Evolutionary conservation across 2,888 invertebrate species (phyloP).

Genomic region (Xanthia togata): DNA sequence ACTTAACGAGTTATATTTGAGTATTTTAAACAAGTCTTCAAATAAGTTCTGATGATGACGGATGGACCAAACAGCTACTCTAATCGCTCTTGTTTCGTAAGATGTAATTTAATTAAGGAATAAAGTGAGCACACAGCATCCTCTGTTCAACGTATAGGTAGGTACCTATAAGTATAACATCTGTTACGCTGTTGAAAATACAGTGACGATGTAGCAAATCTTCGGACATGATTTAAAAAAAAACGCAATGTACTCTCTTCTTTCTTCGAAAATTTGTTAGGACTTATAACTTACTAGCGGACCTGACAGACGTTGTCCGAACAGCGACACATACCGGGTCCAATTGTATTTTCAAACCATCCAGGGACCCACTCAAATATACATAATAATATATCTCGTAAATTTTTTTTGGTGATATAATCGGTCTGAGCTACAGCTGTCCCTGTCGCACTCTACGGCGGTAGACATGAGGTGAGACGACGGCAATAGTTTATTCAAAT

Average conservation of each 20-base stretch:
- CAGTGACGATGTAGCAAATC: neutral
- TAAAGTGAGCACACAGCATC: neutral
- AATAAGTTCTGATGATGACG: constrained; percentile 20
- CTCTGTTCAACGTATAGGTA: neutral
- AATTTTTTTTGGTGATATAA: too few relatives aligned
- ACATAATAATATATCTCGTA: too few relatives aligned
- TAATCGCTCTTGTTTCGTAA: constrained; percentile 25
- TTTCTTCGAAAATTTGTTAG: neutral
- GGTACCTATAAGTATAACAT: too few relatives aligned
- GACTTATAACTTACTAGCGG: neutral
- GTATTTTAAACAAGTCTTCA: constrained; percentile 7
- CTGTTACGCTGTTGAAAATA: neutral
- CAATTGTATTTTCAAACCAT: too few relatives aligned
- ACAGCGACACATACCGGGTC: too few relatives aligned
- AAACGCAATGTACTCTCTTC: neutral
- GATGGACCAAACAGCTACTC: constrained; percentile 16
- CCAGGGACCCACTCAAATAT: too few relatives aligned
- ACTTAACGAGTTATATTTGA: constrained; percentile 2
- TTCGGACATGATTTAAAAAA: neutral
- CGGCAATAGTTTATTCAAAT: too few relatives aligned
- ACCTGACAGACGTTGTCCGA: too few relatives aligned
- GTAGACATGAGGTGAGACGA: too few relatives aligned
- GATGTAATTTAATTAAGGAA: constrained; percentile 18
- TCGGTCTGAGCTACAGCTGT: too few relatives aligned
- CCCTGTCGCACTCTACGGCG: too few relatives aligned